phyloP scores from a whole-genome alignment of 2,888 invertebrate genomes.

The Apodemia hepburni region DNA sequence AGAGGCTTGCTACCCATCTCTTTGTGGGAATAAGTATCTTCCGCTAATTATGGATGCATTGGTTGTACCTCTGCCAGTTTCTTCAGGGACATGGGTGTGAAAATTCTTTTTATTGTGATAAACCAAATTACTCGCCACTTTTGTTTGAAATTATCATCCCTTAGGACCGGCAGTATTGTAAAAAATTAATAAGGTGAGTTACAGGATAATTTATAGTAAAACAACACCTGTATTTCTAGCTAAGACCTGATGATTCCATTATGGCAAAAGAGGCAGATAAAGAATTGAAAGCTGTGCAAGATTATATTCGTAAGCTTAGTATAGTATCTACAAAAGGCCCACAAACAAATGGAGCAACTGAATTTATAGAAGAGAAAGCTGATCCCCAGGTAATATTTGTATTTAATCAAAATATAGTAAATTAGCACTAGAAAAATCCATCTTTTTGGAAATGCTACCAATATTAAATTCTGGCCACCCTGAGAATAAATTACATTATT shows the following conservation, averaged over 20 bases:
- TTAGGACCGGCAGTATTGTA: no score
- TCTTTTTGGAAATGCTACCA: background rate
- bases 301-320: constrained; percentile 92
- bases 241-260: constrained; percentile 91
- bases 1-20: no score
- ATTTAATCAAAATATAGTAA: no score
- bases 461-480: background rate
- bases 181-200: no score
- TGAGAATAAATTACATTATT: background rate
- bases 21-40: no score
- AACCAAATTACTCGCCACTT: no score
- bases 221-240: constrained; percentile 57
- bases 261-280: constrained; percentile 91
- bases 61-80: no score
- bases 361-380: constrained; percentile 84
- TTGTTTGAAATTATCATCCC: no score
- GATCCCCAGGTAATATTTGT: constrained; percentile 77
- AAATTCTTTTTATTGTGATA: no score
- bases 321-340: constrained; percentile 90
- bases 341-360: constrained; percentile 85
- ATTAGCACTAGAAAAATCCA: background rate
- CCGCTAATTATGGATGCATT: no score
- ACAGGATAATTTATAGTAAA: background rate
- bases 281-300: constrained; percentile 90
- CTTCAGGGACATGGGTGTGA: no score